Evolutionary conservation across 2,113 vertebrate species (phyloP).

Genomic region (Apaloderma vittatum): DNA sequence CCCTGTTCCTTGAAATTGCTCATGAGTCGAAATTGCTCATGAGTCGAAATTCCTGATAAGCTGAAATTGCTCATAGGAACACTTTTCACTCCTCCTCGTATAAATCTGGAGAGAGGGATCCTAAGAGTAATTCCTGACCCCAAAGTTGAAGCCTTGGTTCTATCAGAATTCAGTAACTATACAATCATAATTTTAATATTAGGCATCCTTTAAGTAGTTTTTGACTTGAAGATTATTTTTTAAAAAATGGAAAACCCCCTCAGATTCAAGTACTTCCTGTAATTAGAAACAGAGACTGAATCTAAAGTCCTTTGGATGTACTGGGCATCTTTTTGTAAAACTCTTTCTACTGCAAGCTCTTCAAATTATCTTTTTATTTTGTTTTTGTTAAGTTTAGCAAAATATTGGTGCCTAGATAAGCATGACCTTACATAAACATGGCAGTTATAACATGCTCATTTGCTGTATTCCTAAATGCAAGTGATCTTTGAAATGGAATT

Average conservation of each 20-base stretch:
- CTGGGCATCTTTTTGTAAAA: neutral
- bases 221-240: neutral
- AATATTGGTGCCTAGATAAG: neutral
- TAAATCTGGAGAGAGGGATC: neutral
- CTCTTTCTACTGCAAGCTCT: neutral
- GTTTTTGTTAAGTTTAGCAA: neutral
- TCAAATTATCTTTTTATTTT: neutral
- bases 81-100: neutral
- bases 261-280: neutral
- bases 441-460: neutral
- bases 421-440: neutral
- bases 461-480: slow-evolving; percentile 5
- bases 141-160: neutral
- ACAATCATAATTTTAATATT: neutral
- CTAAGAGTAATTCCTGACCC: neutral
- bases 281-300: neutral
- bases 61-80: too few species aligned
- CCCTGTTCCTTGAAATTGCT: neutral
- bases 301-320: neutral
- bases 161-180: neutral
- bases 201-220: neutral
- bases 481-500: neutral
- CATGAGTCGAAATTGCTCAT: too few species aligned
- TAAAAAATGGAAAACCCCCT: neutral
- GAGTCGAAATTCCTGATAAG: too few species aligned